Evolutionary conservation across 2,888 invertebrate genomes (phyloP).

Genomic region (Dioctria rufipes): DNA sequence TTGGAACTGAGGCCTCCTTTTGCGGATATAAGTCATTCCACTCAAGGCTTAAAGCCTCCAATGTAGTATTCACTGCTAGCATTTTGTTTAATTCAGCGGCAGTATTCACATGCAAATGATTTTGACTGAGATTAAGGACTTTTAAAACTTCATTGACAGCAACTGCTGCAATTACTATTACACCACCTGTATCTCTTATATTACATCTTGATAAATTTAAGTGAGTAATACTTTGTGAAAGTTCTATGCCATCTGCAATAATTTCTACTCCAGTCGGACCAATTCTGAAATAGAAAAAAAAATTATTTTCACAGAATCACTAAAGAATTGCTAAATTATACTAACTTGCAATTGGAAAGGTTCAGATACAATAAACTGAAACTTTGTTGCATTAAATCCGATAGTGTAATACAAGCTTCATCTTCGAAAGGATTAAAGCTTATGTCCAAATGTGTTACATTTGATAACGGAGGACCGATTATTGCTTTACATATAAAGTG

Average conservation of each 20-base stretch:
- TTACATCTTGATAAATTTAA: conserved; percentile 57
- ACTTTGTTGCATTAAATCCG: conserved; percentile 47
- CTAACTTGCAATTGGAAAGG: conserved; percentile 49
- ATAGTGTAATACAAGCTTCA: conserved; percentile 47
- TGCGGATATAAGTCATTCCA: conserved; percentile 57
- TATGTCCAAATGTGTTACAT: conserved; percentile 49
- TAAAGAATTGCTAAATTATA: neutral
- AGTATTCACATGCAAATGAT: conserved; percentile 40
- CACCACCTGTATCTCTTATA: conserved; percentile 56
- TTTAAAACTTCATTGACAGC: conserved; percentile 42
- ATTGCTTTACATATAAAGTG: conserved; percentile 48
- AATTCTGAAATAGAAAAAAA: conserved; percentile 37
- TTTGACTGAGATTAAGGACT: conserved; percentile 55
- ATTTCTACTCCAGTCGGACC: conserved; percentile 51
- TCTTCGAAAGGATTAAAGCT: conserved; percentile 43
- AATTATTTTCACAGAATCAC: too few species aligned
- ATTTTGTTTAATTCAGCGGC: conserved; percentile 35
- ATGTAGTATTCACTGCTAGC: conserved; percentile 29
- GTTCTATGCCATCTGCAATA: conserved; percentile 54
- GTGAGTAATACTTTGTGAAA: conserved; percentile 44
- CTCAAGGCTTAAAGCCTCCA: conserved; percentile 54
- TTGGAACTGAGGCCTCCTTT: conserved; percentile 22
- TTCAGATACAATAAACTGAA: conserved; percentile 50
- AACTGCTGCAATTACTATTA: conserved; percentile 42
- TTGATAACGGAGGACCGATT: neutral